phyloP scores from a whole-genome alignment of 2,113 vertebrate species.

The Hymenochirus boettgeri region DNA sequence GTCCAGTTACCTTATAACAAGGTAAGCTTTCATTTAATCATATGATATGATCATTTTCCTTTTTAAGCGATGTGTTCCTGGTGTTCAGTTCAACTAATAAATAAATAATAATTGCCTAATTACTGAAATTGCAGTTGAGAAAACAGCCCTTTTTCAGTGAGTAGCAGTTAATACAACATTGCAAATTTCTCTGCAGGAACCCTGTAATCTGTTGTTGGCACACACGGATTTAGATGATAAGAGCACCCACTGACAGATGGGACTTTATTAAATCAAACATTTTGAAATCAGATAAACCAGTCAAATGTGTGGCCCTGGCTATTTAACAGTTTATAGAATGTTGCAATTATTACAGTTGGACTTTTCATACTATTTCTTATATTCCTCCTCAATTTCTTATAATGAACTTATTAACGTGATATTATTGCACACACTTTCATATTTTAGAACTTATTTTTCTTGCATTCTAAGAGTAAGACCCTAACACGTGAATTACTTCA shows the following conservation, averaged over 20 bases:
- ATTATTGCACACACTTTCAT: no score
- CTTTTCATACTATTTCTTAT: no score
- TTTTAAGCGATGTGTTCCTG: conserved; percentile 82
- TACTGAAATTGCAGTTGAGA: conserved; percentile 65
- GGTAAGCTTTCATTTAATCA: conserved; percentile 93
- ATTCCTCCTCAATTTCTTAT: no score
- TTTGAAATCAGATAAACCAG: no score
- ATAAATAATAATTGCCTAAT: conserved; percentile 76
- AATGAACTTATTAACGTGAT: no score
- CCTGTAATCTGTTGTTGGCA: conserved; percentile 57
- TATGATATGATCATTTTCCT: conserved; percentile 74
- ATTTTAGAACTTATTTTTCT: no score
- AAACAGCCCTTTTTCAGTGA: conserved; percentile 61
- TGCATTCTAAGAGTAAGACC: no score
- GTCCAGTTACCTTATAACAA: conserved; percentile 94
- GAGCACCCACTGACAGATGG: conserved; percentile 32
- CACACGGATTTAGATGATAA: conserved; percentile 46
- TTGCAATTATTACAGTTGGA: no score
- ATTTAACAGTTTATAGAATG: no score
- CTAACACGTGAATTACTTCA: no score
- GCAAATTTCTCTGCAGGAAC: conserved; percentile 65
- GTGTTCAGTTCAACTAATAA: conserved; percentile 81
- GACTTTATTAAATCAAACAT: conserved; percentile 51
- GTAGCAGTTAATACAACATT: conserved; percentile 56
- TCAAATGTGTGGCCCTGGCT: no score